A percentile compares a stretch with the other conserved stretches of the same genome.
These are phyloP conservation scores for Hoplodrina ambigua DNA, from an alignment of 2,888 invertebrate species.

Conservation along the genomic window DNA sequence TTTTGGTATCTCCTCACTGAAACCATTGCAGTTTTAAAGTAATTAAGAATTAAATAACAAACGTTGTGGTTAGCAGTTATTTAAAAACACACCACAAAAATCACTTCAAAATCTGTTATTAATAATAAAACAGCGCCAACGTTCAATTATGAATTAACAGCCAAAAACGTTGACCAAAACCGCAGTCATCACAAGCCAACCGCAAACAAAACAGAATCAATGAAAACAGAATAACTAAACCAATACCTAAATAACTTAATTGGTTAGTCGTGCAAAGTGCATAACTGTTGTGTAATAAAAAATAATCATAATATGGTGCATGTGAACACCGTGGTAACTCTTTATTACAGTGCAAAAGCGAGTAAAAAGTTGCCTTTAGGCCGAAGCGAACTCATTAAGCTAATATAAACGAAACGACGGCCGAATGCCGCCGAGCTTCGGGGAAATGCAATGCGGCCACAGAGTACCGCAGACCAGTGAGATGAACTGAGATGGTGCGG, in stretches of 20 bases:
- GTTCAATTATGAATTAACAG: conserved; percentile 26
- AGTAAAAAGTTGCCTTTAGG: conserved; percentile 65
- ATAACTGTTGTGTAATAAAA: conserved; percentile 62
- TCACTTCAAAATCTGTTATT: conserved; percentile 10
- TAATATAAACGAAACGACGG: conserved; percentile 80
- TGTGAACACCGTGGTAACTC: conserved; percentile 61
- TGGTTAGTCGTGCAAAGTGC: conserved; percentile 52
- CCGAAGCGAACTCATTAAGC: conserved; percentile 80
- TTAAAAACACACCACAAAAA: conserved; percentile 11
- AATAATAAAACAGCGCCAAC: conserved; percentile 35
- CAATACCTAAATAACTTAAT: conserved; percentile 58
- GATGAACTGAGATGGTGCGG: neutral
- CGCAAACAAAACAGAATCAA: conserved; percentile 40
- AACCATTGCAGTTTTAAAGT: neutral
- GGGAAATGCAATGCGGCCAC: conserved; percentile 70
- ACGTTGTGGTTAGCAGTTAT: conserved; percentile 19
- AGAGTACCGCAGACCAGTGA: conserved; percentile 53
- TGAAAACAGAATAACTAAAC: conserved; percentile 37
- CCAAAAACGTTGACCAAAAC: conserved; percentile 24
- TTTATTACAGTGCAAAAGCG: conserved; percentile 65
- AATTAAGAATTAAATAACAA: neutral
- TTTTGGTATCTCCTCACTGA: neutral
- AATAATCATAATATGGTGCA: conserved; percentile 57
- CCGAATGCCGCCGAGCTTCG: conserved; percentile 75
- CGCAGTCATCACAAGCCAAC: conserved; percentile 33